phyloP scores from a whole-genome alignment of 1,140 invertebrate genomes.

The Polypedilum vanderplanki region DNA sequence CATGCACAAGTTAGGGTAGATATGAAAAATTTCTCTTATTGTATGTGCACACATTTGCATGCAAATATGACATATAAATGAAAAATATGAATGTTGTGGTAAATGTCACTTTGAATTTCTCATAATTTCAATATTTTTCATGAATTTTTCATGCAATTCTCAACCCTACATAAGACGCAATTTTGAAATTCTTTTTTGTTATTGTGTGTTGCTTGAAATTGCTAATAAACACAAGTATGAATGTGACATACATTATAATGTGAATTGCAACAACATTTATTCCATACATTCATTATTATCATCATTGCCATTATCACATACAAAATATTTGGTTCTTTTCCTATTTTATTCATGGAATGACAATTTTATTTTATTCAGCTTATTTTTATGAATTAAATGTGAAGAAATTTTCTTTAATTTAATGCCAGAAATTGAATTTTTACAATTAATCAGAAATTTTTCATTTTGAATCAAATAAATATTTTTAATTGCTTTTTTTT shows the following conservation, averaged over 20 bases:
- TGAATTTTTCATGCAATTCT: constrained; percentile 2
- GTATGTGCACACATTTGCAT: not conserved
- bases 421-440: no score
- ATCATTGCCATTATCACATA: not conserved
- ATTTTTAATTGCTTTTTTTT: no score
- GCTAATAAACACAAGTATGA: not conserved
- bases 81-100: not conserved
- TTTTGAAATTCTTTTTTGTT: not conserved
- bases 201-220: not conserved
- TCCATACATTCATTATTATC: not conserved
- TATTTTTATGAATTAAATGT: not conserved
- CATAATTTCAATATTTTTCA: constrained; percentile 11
- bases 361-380: not conserved
- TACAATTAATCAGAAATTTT: no score
- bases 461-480: no score
- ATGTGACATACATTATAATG: not conserved
- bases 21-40: not conserved
- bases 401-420: no score
- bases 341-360: not conserved
- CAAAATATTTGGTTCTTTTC: not conserved
- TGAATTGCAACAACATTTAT: not conserved
- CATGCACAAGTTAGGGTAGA: not conserved
- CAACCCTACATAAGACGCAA: not conserved
- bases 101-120: not conserved
- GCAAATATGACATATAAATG: constrained; percentile 23